Conservation (phyloP, 2,113 vertebrate species). For the Eulemur macaco region DNA sequence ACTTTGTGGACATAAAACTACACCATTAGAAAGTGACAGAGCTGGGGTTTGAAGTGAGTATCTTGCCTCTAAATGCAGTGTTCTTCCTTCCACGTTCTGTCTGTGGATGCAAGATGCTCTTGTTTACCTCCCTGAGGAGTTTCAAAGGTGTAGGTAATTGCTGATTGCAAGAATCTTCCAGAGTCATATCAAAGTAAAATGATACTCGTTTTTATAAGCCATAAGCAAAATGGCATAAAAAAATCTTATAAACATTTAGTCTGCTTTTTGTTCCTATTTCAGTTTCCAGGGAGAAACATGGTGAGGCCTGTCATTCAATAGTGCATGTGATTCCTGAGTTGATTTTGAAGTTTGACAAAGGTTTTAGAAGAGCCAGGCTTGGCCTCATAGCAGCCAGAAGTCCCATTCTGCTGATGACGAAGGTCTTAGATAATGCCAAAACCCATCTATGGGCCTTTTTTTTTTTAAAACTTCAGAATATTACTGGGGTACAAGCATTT, state of each 20-base stretch:
- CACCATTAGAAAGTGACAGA: background rate
- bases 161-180: background rate
- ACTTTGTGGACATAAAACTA: background rate
- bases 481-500: too few relatives aligned
- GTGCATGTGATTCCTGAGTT: background rate
- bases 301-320: background rate
- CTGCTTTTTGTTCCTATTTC: background rate
- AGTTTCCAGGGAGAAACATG: background rate
- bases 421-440: background rate
- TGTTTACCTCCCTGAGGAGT: background rate
- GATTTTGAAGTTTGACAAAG: background rate
- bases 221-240: background rate
- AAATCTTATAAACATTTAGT: background rate
- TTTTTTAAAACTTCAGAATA: background rate
- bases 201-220: background rate
- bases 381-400: background rate
- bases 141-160: background rate
- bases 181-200: background rate
- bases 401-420: background rate
- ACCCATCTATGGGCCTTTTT: background rate
- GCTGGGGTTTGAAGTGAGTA: background rate
- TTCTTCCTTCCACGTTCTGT: background rate
- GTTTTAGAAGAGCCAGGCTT: background rate
- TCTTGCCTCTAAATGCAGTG: background rate
- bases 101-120: background rate